Conservation (phyloP, 2,888 invertebrate species). For the Cephalotes varians region DNA sequence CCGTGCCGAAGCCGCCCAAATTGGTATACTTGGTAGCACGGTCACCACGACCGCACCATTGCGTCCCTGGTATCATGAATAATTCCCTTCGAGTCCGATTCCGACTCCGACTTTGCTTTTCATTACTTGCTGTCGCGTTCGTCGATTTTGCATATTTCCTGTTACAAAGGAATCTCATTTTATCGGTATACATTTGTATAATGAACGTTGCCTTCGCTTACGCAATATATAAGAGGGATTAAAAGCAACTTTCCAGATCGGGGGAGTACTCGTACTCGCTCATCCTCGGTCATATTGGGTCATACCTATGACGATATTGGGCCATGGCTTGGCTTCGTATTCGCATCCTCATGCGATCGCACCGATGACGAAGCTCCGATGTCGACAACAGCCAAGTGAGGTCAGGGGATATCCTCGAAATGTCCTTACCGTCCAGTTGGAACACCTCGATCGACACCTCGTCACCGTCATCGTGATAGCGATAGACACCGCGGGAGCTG, state of each 20-base stretch:
- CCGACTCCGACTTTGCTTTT: conserved; percentile 79
- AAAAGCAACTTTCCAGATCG: not conserved
- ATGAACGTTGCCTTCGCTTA: not conserved
- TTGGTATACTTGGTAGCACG: conserved; percentile 93
- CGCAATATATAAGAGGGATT: not conserved
- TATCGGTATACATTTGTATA: not conserved
- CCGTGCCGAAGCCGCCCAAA: conserved; percentile 93
- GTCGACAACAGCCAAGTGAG: conserved; percentile 79
- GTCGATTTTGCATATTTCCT: conserved; percentile 64
- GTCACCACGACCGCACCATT: conserved; percentile 97
- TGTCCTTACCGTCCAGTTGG: conserved; percentile 64
- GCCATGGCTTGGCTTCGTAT: conserved; percentile 58
- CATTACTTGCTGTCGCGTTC: conserved; percentile 58
- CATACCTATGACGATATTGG: conserved; percentile 65
- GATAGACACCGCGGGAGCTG: conserved; percentile 50
- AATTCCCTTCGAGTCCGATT: conserved; percentile 88
- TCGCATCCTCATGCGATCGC: conserved; percentile 72
- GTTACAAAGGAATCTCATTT: conserved; percentile 24
- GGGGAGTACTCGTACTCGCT: not conserved
- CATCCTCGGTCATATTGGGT: not conserved
- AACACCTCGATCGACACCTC: conserved; percentile 71
- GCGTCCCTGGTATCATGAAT: conserved; percentile 95
- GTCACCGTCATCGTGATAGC: conserved; percentile 59
- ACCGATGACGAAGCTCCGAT: conserved; percentile 76
- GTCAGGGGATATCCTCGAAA: conserved; percentile 65